Evolutionary conservation across 2,797 vertebrate genomes (phyloP).

Genomic region (Mormyrus hasselquistii): DNA sequence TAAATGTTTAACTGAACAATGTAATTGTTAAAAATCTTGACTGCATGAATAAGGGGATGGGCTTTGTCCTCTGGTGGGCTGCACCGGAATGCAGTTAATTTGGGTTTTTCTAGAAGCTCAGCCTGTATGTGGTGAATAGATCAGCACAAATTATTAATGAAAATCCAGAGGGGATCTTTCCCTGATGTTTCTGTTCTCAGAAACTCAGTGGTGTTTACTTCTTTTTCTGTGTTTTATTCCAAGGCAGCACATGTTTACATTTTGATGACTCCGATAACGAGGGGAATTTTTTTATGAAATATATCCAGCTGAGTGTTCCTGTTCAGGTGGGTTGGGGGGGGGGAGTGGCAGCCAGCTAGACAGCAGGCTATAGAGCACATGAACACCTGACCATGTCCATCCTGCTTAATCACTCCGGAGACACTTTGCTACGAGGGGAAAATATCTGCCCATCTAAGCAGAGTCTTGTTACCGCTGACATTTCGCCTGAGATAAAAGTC

Average conservation of each 20-base stretch:
- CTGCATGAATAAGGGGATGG: not conserved
- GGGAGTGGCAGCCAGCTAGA: not conserved
- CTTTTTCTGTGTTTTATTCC: not conserved
- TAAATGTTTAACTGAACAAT: not conserved
- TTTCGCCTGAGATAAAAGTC: not conserved
- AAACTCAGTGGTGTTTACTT: not conserved
- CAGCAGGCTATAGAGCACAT: not conserved
- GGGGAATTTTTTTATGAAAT: not conserved
- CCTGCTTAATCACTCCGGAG: not conserved
- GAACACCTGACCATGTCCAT: not conserved
- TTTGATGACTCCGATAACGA: conserved; percentile 1
- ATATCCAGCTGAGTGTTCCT: not conserved
- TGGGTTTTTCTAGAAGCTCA: not conserved
- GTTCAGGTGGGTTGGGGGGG: not conserved
- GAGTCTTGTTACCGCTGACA: not conserved
- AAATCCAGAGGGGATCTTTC: not conserved
- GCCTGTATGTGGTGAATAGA: not conserved
- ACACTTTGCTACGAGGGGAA: not conserved
- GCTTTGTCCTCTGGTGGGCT: not conserved
- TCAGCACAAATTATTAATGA: not conserved
- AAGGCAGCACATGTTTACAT: not conserved
- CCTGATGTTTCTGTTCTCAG: not conserved
- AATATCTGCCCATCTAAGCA: not conserved
- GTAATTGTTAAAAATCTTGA: not conserved
- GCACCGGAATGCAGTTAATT: not conserved